Evolutionary conservation across 1,140 invertebrate genomes (phyloP).

Genomic region (Saccostrea echinata): DNA sequence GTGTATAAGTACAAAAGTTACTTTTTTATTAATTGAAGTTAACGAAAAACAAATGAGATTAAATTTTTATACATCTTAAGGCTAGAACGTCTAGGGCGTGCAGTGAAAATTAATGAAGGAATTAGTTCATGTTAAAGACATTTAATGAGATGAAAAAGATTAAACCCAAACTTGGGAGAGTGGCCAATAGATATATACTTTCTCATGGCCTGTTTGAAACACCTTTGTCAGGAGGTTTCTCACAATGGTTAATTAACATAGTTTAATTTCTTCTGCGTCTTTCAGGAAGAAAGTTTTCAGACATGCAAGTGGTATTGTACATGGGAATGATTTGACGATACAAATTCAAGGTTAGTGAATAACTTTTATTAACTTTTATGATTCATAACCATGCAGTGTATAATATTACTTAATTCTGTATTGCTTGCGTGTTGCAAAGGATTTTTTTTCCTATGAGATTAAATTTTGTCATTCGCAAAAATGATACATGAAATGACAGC

Average conservation of each 20-base stretch:
- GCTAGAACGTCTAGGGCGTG: neutral
- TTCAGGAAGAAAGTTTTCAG: neutral
- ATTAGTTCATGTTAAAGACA: slow-evolving; percentile 3
- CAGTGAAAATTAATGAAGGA: neutral
- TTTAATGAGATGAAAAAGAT: slow-evolving; percentile 10
- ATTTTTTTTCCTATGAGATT: neutral
- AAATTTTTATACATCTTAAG: neutral
- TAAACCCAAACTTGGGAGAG: neutral
- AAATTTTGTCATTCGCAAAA: neutral
- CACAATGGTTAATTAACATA: neutral
- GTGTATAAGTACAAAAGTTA: neutral
- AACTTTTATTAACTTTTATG: neutral
- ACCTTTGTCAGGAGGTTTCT: neutral
- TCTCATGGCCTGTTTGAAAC: slow-evolving; percentile 6
- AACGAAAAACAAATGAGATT: neutral
- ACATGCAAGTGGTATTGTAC: neutral
- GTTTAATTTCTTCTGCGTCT: neutral
- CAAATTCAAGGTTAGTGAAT: neutral
- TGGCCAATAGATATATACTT: neutral
- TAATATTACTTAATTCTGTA: neutral
- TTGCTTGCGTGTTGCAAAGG: neutral
- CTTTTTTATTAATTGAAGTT: neutral
- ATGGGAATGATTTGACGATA: neutral
- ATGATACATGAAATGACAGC: neutral
- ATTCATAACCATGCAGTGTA: neutral